Evolutionary conservation across 2,113 vertebrate species (phyloP).

Genomic region (Rallus limicola): DNA sequence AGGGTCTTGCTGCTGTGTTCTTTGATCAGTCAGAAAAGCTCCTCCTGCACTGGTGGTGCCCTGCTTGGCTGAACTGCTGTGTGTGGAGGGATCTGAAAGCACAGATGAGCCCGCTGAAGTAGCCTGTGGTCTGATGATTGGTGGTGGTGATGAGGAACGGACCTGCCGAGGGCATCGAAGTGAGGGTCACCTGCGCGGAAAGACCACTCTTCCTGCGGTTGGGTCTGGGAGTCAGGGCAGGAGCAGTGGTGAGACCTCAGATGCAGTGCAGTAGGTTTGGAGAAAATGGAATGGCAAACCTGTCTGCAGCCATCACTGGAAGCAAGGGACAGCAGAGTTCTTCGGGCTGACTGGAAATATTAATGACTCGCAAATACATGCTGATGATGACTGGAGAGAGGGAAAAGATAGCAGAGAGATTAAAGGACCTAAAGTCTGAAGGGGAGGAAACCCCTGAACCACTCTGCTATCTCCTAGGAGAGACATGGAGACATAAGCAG

Average conservation of each 20-base stretch:
- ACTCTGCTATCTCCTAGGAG: not conserved
- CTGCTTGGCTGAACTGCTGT: not conserved
- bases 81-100: not conserved
- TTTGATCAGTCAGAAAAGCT: not conserved
- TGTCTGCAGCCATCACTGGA: not conserved
- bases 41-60: not conserved
- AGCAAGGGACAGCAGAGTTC: not conserved
- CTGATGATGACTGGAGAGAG: not conserved
- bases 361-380: not conserved
- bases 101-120: not conserved
- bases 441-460: not conserved
- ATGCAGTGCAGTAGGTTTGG: not conserved
- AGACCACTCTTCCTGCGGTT: not conserved
- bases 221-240: not conserved
- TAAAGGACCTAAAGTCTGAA: not conserved
- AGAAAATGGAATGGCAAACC: not conserved
- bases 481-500: not conserved
- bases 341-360: not conserved
- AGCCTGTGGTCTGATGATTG: not conserved
- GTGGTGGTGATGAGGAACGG: not conserved
- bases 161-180: not conserved
- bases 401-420: not conserved
- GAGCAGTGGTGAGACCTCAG: not conserved
- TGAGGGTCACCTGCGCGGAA: not conserved
- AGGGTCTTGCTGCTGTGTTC: not conserved